Conservation (phyloP, 2,888 invertebrate species). For the Brachypterus glaber region DNA sequence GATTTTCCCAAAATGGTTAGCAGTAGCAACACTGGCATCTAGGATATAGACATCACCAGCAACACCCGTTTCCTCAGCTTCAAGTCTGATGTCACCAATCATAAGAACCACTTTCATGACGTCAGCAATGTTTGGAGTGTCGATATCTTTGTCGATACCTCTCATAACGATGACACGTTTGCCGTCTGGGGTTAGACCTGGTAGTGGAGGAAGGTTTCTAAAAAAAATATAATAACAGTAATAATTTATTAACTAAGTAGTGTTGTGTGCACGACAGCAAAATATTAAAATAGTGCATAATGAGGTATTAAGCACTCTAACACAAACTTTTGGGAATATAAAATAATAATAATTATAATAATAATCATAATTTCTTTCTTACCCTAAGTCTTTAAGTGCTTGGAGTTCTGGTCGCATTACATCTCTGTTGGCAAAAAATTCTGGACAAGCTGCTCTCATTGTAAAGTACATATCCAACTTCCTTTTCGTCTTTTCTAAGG, state of each 20-base stretch:
- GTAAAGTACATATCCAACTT: slow-evolving; percentile 85
- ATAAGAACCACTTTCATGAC: slow-evolving; percentile 75
- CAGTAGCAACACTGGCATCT: slow-evolving; percentile 69
- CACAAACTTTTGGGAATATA: too few species aligned
- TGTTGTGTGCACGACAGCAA: too few species aligned
- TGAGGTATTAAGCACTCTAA: too few species aligned
- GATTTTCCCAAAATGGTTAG: slow-evolving; percentile 75
- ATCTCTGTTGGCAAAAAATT: slow-evolving; percentile 71
- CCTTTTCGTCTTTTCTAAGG: slow-evolving; percentile 73
- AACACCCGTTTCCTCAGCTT: slow-evolving; percentile 69
- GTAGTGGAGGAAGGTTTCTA: slow-evolving; percentile 54
- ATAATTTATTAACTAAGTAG: too few species aligned
- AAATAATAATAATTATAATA: background rate
- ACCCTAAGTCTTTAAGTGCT: slow-evolving; percentile 61
- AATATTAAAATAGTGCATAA: too few species aligned
- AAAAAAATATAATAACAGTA: slow-evolving; percentile 10
- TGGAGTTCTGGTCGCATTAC: slow-evolving; percentile 62
- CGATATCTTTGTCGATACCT: slow-evolving; percentile 58
- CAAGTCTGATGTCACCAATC: slow-evolving; percentile 73
- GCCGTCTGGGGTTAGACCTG: slow-evolving; percentile 72
- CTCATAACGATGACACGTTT: slow-evolving; percentile 67
- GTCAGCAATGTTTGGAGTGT: slow-evolving; percentile 63
- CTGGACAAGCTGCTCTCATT: slow-evolving; percentile 72
- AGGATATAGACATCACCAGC: slow-evolving; percentile 77
- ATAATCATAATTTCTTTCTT: slow-evolving; percentile 17